Evolutionary conservation across 2,797 vertebrate species (phyloP).

Genomic region (Amphiprion clarkii): DNA sequence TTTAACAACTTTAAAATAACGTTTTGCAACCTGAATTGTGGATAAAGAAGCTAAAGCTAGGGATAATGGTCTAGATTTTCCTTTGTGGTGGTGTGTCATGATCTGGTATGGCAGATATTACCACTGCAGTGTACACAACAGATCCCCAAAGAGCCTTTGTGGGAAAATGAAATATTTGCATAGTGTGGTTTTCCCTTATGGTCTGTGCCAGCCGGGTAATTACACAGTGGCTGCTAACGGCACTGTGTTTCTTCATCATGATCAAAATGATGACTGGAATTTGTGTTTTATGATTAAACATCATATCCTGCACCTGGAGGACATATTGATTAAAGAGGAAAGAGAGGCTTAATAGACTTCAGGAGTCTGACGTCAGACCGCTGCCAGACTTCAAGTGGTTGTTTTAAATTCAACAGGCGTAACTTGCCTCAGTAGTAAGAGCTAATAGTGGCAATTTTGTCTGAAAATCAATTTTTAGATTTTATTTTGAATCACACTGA

Average conservation of each 20-base stretch:
- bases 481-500: slow-evolving; percentile 10
- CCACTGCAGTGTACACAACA: slow-evolving; percentile 54
- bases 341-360: slow-evolving; percentile 40
- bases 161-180: slow-evolving; percentile 67
- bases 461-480: slow-evolving; percentile 17
- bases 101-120: slow-evolving; percentile 47
- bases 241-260: slow-evolving; percentile 68
- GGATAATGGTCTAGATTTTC: slow-evolving; percentile 37
- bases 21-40: slow-evolving; percentile 15
- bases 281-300: slow-evolving; percentile 69
- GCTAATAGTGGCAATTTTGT: slow-evolving; percentile 16
- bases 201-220: slow-evolving; percentile 68
- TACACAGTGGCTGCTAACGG: slow-evolving; percentile 65
- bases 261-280: slow-evolving; percentile 63
- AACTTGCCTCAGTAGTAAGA: background rate
- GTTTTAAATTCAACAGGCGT: slow-evolving; percentile 29
- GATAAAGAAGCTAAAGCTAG: slow-evolving; percentile 27
- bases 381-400: slow-evolving; percentile 10
- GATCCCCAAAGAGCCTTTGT: slow-evolving; percentile 62
- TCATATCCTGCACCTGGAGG: slow-evolving; percentile 63
- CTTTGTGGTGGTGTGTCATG: slow-evolving; percentile 1
- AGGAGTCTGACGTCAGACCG: slow-evolving; percentile 37
- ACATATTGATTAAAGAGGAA: slow-evolving; percentile 43
- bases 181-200: slow-evolving; percentile 58
- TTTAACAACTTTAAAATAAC: slow-evolving; percentile 37